Evolutionary conservation across 2,113 vertebrate species (phyloP).

Genomic region (Dendropsophus ebraccatus): DNA sequence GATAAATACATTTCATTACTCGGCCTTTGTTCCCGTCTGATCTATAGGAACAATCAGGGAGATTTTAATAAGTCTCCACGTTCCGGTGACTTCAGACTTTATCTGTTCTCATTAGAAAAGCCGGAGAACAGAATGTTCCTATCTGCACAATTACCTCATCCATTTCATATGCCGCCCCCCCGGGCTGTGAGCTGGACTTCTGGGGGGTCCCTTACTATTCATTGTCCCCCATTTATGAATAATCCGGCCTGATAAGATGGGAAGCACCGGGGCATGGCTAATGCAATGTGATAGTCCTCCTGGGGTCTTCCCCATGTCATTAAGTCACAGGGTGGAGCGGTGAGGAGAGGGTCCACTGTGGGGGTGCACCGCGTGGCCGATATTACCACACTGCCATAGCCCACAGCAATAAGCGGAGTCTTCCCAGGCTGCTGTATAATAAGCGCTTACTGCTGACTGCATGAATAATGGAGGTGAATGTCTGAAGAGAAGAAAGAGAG

Average conservation of each 20-base stretch:
- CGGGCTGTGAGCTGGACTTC: background rate
- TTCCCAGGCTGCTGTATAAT: slow-evolving; percentile 5
- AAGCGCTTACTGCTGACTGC: background rate
- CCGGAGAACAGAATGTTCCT: background rate
- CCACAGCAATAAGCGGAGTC: slow-evolving; percentile 9
- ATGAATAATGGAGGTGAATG: slow-evolving; percentile 16
- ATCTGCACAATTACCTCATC: background rate
- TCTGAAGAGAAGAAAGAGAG: background rate
- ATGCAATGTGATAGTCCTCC: slow-evolving; percentile 5
- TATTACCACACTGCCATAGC: background rate
- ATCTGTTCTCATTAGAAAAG: background rate
- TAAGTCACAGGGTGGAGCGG: background rate
- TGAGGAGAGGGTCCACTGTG: background rate
- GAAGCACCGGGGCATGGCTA: background rate
- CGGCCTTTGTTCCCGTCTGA: background rate
- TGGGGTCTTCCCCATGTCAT: slow-evolving; percentile 15
- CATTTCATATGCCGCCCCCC: background rate
- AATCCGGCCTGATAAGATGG: background rate
- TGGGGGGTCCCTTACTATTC: background rate
- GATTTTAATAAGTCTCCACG: background rate
- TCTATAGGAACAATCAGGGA: background rate
- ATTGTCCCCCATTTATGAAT: background rate
- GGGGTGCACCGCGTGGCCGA: background rate
- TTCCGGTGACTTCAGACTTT: background rate
- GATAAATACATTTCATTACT: background rate